A percentile compares a stretch with the other conserved stretches of the same genome.
phyloP scores from a whole-genome alignment of 2,797 vertebrate genomes.

The Remorina albescens region DNA sequence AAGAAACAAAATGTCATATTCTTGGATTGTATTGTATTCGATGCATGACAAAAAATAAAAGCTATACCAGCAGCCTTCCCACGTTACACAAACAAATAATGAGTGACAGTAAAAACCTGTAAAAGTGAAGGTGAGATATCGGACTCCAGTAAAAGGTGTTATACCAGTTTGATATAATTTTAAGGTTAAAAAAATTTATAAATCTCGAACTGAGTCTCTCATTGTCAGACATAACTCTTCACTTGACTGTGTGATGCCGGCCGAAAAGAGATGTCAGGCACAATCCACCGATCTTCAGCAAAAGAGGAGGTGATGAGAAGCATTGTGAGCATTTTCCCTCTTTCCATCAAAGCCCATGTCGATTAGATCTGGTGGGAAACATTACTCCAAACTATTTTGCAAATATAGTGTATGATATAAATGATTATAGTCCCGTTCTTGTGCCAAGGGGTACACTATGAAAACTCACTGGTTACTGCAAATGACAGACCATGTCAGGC shows the following conservation, averaged over 20 bases:
- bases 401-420: neutral
- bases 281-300: neutral
- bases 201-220: slow-evolving; percentile 30
- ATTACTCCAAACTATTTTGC: neutral
- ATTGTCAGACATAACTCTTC: slow-evolving; percentile 15
- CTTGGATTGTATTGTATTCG: neutral
- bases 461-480: neutral
- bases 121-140: neutral
- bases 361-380: slow-evolving; percentile 15
- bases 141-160: neutral
- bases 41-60: neutral
- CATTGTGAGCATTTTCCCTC: neutral
- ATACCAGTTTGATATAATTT: slow-evolving; percentile 22
- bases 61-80: no score
- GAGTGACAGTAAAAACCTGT: neutral
- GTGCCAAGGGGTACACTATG: neutral
- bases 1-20: neutral
- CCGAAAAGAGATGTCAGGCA: slow-evolving; percentile 21
- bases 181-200: slow-evolving; percentile 47
- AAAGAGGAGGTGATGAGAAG: slow-evolving; percentile 8
- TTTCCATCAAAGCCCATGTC: neutral
- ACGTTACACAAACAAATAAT: neutral
- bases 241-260: slow-evolving; percentile 16
- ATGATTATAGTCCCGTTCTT: neutral
- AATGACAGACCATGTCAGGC: neutral